These are phyloP conservation scores for Labrus mixtus DNA, from an alignment of 2,113 vertebrate species.

Conservation along the genomic window DNA sequence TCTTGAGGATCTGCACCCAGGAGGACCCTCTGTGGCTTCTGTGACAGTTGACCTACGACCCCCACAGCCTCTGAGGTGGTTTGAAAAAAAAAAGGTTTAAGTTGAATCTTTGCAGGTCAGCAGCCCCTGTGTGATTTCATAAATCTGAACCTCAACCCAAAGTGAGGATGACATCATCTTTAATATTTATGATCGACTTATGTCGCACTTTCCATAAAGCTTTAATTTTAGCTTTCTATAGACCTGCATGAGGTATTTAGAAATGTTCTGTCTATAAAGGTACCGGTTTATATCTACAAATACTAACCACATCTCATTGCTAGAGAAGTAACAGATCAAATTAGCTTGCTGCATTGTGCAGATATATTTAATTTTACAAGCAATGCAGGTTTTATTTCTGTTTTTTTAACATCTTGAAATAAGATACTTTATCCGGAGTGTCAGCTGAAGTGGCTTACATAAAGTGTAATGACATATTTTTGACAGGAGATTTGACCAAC, in stretches of 20 bases:
- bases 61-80: constrained; percentile 23
- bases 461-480: too few species aligned
- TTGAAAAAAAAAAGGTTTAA: constrained; percentile 54
- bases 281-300: too few species aligned
- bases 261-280: too few species aligned
- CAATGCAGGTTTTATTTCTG: too few species aligned
- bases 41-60: constrained; percentile 83
- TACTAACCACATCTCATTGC: too few species aligned
- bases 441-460: too few species aligned
- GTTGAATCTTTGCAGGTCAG: constrained; percentile 68
- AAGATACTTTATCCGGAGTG: too few species aligned
- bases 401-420: too few species aligned
- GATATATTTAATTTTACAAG: too few species aligned
- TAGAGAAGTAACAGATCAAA: too few species aligned
- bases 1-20: constrained; percentile 74
- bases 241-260: neutral
- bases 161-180: constrained; percentile 33
- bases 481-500: too few species aligned
- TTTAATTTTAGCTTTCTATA: neutral
- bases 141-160: constrained; percentile 24
- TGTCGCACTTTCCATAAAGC: neutral
- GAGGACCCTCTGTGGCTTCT: constrained; percentile 73
- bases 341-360: too few species aligned
- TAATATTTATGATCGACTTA: constrained; percentile 36
- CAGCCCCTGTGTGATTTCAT: constrained; percentile 63